Percentiles rank a stretch among this genome's conserved stretches.
These are phyloP conservation scores for Chaenodraco wilsoni DNA, from an alignment of 2,797 vertebrate genomes.

Conservation along the genomic window DNA sequence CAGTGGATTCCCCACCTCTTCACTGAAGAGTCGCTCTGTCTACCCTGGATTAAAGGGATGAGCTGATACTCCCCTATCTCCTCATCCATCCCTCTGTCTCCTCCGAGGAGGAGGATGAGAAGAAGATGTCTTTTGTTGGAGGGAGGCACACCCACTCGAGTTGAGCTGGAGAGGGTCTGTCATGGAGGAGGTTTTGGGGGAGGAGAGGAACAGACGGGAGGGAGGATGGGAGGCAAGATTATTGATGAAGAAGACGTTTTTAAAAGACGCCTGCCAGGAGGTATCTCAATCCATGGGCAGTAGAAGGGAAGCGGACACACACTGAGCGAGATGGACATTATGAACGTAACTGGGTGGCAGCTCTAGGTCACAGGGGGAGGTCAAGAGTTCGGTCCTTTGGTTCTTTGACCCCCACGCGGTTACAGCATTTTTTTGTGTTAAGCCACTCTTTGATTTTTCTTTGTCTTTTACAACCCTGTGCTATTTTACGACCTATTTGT, in stretches of 20 bases:
- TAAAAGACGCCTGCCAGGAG: constrained; percentile 47
- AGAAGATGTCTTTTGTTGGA: constrained; percentile 75
- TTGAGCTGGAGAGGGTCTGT: constrained; percentile 48
- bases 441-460: constrained; percentile 62
- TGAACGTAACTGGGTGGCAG: constrained; percentile 61
- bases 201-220: constrained; percentile 50
- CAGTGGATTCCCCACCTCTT: constrained; percentile 80
- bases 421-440: constrained; percentile 59
- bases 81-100: constrained; percentile 60
- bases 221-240: constrained; percentile 53
- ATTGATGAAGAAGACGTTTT: constrained; percentile 60
- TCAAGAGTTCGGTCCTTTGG: constrained; percentile 81
- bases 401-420: constrained; percentile 73
- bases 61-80: constrained; percentile 70
- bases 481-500: constrained; percentile 81
- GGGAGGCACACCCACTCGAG: constrained; percentile 62
- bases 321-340: constrained; percentile 46
- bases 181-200: constrained; percentile 41
- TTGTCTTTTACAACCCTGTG: constrained; percentile 72
- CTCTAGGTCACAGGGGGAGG: constrained; percentile 66
- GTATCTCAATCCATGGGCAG: constrained; percentile 29
- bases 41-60: constrained; percentile 76
- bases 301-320: constrained; percentile 13
- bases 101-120: constrained; percentile 56
- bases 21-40: constrained; percentile 77